These are phyloP conservation scores for Oncorhynchus masou DNA, from an alignment of 2,113 vertebrate genomes.

Conservation along the genomic window DNA sequence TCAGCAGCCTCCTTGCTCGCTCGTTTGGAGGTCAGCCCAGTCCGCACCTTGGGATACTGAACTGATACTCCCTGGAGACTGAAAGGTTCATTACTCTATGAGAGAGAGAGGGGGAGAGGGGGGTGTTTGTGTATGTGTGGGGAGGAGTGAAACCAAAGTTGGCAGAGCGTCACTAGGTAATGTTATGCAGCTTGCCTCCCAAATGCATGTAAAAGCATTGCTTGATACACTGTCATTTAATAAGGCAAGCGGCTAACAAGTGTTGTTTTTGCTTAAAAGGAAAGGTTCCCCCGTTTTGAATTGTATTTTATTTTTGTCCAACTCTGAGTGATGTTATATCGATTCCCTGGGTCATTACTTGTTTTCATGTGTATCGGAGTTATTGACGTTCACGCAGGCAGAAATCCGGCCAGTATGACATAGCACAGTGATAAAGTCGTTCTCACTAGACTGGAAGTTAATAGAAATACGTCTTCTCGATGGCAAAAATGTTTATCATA, in stretches of 20 bases:
- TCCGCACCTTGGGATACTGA: conserved; percentile 48
- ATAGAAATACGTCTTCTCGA: too few relatives aligned
- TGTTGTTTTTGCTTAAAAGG: not conserved
- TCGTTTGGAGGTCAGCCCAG: conserved; percentile 44
- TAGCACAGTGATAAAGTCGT: too few relatives aligned
- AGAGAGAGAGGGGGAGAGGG: not conserved
- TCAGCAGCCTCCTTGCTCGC: conserved; percentile 11
- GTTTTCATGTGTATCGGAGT: too few relatives aligned
- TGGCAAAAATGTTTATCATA: too few relatives aligned
- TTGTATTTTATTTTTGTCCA: too few relatives aligned
- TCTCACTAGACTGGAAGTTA: too few relatives aligned
- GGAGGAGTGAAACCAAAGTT: conserved; percentile 3
- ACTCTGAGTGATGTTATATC: too few relatives aligned
- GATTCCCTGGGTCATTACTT: too few relatives aligned
- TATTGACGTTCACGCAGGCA: too few relatives aligned
- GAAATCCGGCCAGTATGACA: too few relatives aligned
- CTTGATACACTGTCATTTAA: conserved; percentile 32
- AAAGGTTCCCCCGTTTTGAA: too few relatives aligned
- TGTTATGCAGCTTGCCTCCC: not conserved
- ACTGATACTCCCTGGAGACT: conserved; percentile 11
- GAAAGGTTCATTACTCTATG: conserved; percentile 29
- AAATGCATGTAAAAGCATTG: conserved; percentile 25
- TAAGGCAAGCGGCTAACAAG: conserved; percentile 12
- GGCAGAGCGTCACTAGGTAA: conserved; percentile 23
- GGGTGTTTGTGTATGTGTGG: too few relatives aligned